Conservation (phyloP, 2,888 invertebrate species). For the Poecilobothrus nobilitatus region DNA sequence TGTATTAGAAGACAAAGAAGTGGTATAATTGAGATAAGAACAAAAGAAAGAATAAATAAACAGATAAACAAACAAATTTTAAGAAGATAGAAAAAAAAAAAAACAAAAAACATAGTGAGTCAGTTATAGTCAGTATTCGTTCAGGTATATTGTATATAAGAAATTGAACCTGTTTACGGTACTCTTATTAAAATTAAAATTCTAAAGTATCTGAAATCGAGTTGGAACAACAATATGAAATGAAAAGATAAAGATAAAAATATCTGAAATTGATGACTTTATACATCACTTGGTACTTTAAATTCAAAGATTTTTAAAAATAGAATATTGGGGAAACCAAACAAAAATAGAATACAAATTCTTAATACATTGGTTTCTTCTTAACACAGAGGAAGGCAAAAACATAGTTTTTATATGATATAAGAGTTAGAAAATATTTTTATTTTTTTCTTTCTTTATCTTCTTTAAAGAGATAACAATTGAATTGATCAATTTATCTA, state of each 20-base stretch:
- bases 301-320: neutral
- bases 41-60: neutral
- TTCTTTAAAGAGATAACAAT: neutral
- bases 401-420: no score
- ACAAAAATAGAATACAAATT: no score
- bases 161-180: neutral
- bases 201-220: neutral
- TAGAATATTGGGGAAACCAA: no score
- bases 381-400: no score
- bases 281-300: neutral
- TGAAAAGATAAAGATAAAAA: neutral
- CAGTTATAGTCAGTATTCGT: neutral
- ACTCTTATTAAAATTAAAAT: neutral
- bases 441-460: neutral
- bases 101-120: neutral
- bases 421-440: no score
- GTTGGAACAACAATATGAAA: neutral
- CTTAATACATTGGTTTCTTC: no score
- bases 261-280: constrained; percentile 1
- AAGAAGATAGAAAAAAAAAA: neutral
- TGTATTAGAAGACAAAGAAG: neutral
- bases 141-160: neutral
- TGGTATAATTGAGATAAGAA: constrained; percentile 6
- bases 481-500: constrained; percentile 6
- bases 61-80: neutral